Percentiles rank a stretch among this genome's conserved stretches.
Evolutionary conservation across 1,140 invertebrate genomes (phyloP).

Genomic region (Ceratosolen fusciceps): DNA sequence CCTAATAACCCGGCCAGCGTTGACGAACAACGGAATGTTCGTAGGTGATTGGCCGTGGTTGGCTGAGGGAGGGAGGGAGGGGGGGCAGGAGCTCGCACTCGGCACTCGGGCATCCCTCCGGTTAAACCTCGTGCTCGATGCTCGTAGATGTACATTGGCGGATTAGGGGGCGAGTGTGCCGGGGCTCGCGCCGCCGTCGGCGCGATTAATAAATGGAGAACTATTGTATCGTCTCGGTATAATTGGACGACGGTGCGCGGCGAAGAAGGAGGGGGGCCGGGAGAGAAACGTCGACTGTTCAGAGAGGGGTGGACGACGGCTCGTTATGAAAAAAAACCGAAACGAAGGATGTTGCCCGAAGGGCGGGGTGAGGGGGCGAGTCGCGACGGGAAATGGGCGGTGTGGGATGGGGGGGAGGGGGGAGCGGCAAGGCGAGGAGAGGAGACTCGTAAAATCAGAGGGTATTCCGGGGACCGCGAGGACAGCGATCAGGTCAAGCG

Average conservation of each 20-base stretch:
- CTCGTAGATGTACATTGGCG: not conserved
- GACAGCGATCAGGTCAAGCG: conserved; percentile 4
- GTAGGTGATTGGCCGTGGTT: not conserved
- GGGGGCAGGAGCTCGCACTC: too few species aligned
- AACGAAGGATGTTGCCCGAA: too few species aligned
- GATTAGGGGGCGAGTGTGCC: not conserved
- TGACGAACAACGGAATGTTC: not conserved
- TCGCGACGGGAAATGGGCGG: too few species aligned
- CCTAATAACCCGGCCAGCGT: not conserved
- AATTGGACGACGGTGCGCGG: too few species aligned
- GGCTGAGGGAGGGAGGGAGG: too few species aligned
- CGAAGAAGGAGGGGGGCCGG: too few species aligned
- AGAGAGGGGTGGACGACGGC: too few species aligned
- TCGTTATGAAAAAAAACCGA: too few species aligned
- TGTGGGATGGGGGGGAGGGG: too few species aligned
- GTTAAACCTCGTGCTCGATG: not conserved
- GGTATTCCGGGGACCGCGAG: not conserved
- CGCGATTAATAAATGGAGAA: conserved; percentile 32
- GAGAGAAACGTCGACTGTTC: not conserved
- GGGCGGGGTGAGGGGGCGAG: too few species aligned
- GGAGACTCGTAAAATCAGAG: conserved; percentile 38
- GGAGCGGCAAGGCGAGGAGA: too few species aligned
- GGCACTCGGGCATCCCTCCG: not conserved
- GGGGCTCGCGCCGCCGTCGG: not conserved
- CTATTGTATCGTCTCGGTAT: conserved; percentile 11